Percentiles rank a stretch among this genome's conserved stretches.
These are phyloP conservation scores for Scatophagus argus DNA, from an alignment of 2,113 vertebrate species.

Conservation along the genomic window DNA sequence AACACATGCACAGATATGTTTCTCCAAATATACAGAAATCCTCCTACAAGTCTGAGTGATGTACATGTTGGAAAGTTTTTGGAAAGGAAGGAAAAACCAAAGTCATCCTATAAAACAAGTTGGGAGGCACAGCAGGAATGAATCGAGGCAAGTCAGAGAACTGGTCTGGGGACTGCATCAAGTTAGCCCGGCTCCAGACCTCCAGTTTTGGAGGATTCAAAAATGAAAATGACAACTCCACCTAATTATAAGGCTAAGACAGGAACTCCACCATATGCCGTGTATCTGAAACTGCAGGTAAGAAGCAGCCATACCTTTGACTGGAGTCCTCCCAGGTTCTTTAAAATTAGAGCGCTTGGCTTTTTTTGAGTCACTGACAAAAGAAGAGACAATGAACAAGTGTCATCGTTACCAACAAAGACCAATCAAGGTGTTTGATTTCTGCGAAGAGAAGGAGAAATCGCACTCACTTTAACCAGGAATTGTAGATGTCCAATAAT, in stretches of 20 bases:
- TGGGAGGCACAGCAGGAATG: background rate
- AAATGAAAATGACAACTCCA: background rate
- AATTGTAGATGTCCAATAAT: slow-evolving; percentile 77
- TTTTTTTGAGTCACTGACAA: slow-evolving; percentile 54
- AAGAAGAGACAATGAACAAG: slow-evolving; percentile 1
- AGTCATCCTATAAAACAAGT: background rate
- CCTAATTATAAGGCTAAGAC: background rate
- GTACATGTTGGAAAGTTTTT: background rate
- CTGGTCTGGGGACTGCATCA: background rate
- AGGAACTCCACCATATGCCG: background rate
- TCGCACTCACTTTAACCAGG: slow-evolving; percentile 76
- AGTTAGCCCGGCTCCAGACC: background rate
- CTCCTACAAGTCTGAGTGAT: background rate
- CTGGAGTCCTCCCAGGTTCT: background rate
- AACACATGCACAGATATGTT: background rate
- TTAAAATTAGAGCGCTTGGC: slow-evolving; percentile 36
- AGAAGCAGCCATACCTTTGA: slow-evolving; percentile 43
- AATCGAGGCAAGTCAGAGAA: too few species aligned
- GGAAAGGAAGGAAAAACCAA: background rate
- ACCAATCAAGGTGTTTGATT: background rate
- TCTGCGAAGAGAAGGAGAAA: background rate
- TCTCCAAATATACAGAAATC: background rate
- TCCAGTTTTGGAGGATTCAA: background rate
- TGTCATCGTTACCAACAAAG: background rate
- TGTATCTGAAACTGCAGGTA: background rate